Percentiles rank a stretch among this genome's conserved stretches.
Conservation (phyloP, 1,140 invertebrate species). For the Camponotus floridanus region DNA sequence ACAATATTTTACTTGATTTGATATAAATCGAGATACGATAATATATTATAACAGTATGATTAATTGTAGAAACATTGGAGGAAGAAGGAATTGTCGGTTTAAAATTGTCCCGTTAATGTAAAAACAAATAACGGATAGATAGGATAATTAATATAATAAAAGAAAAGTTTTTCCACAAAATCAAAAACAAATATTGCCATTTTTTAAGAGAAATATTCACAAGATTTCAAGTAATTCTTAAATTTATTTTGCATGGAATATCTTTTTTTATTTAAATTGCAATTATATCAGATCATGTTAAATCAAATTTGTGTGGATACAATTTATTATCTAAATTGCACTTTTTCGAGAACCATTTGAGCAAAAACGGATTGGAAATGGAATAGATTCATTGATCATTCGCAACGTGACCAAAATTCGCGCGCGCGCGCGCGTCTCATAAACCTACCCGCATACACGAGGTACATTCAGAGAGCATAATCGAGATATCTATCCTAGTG, state of each 20-base stretch:
- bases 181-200: background rate
- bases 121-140: background rate
- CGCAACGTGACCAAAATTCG: constrained; percentile 50
- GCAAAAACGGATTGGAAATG: constrained; percentile 43
- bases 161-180: too few relatives aligned
- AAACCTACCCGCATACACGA: constrained; percentile 51
- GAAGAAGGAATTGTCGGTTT: background rate
- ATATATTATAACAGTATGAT: background rate
- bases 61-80: background rate
- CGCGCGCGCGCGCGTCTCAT: constrained; percentile 33
- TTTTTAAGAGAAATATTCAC: background rate
- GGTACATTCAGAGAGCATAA: constrained; percentile 67
- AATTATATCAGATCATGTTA: background rate
- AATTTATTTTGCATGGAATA: background rate
- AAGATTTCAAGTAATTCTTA: background rate
- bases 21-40: background rate
- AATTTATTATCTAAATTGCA: constrained; percentile 54
- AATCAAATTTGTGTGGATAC: constrained; percentile 21
- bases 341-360: constrained; percentile 54
- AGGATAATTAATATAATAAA: background rate
- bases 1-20: background rate
- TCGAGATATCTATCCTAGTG: constrained; percentile 74
- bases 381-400: constrained; percentile 65
- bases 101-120: background rate
- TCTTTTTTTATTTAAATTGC: background rate